These are phyloP conservation scores for Gambusia affinis DNA, from an alignment of 2,113 vertebrate genomes.

Conservation along the genomic window DNA sequence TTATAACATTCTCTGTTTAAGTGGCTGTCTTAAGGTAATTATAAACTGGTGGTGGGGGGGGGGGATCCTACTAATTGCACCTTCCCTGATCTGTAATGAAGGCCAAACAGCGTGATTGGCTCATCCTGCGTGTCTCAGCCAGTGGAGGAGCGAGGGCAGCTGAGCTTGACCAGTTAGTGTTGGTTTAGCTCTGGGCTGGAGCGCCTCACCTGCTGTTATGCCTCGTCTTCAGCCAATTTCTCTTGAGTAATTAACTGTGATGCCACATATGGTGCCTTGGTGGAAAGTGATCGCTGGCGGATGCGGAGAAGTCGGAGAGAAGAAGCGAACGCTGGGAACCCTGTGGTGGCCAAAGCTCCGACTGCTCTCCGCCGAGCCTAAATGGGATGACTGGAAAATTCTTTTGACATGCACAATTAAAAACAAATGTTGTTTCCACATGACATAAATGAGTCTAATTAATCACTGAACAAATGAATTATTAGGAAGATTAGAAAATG, in stretches of 20 bases:
- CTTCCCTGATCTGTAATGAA: conserved; percentile 78
- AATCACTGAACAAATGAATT: conserved; percentile 74
- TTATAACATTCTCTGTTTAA: conserved; percentile 71
- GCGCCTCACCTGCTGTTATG: conserved; percentile 72
- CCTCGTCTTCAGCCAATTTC: conserved; percentile 67
- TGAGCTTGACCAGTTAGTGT: conserved; percentile 72
- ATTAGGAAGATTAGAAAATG: conserved; percentile 72
- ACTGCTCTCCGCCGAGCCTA: conserved; percentile 19
- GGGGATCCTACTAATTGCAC: conserved; percentile 72
- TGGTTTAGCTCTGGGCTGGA: conserved; percentile 72
- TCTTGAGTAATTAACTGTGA: conserved; percentile 73
- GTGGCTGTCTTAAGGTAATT: conserved; percentile 80
- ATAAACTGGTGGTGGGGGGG: conserved; percentile 61
- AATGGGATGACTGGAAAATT: conserved; percentile 57
- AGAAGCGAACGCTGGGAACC: conserved; percentile 27
- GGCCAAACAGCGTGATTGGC: conserved; percentile 63
- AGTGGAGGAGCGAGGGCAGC: conserved; percentile 51
- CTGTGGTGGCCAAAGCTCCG: conserved; percentile 46
- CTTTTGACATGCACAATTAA: conserved; percentile 73
- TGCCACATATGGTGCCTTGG: conserved; percentile 69
- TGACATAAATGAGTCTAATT: conserved; percentile 67
- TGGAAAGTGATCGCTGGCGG: conserved; percentile 54
- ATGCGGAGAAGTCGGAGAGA: conserved; percentile 26
- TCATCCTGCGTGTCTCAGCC: conserved; percentile 46
- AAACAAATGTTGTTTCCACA: conserved; percentile 70